Base-by-base conservation (phyloP, 2,113 vertebrate genomes). In the Globicephala melas region DNA sequence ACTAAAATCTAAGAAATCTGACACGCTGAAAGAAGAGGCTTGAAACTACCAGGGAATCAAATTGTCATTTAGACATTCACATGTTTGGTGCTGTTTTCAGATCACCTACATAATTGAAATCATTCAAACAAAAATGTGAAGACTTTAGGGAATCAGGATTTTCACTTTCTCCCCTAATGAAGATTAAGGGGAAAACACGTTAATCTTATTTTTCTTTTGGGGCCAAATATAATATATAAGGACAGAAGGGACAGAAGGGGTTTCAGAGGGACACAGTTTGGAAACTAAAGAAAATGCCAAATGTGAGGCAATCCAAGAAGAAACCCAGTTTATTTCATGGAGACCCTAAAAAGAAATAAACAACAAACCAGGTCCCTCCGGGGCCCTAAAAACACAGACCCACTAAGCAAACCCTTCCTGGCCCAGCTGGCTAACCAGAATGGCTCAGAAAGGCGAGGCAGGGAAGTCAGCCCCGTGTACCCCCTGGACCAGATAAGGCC, bases 291-390 rank as follows among this genome's bases (percentile, higher is more conserved):
- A 17, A 3, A 33, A 47, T 36, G 31, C 26, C 33, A 13, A 44
- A 18, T 50, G 33, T 1, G 0, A 85, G 25, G 10, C 6, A 3
- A 31, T 31, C 38, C 17, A 0, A 58, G 70, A 18, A 33, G 79
- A 77, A 67, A 58, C 6, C 21, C 17, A 6, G 12, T 21, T 25
- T 31, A 6, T 28, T 31, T 12, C 53, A 25, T 1, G 0, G 8
- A 28, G 12, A 20, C 25, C 31, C 6, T 7, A 44, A 58, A 21
- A 58, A 58, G 15, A 13, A n/a, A 58, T 63, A 21, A 1, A 21
- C 26, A 28, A 26, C 13, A 36, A 18, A 33, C 8, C 8, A 5
- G 76, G 25, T 0, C 7, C 5, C 4, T n/a, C 23, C 0, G 28
- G 17, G 3, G 8, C 31, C 8, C 44, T 10, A 5, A 9, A 11